These are phyloP conservation scores for Tortricodes alternella DNA, from an alignment of 2,888 invertebrate genomes.

Conservation along the genomic window DNA sequence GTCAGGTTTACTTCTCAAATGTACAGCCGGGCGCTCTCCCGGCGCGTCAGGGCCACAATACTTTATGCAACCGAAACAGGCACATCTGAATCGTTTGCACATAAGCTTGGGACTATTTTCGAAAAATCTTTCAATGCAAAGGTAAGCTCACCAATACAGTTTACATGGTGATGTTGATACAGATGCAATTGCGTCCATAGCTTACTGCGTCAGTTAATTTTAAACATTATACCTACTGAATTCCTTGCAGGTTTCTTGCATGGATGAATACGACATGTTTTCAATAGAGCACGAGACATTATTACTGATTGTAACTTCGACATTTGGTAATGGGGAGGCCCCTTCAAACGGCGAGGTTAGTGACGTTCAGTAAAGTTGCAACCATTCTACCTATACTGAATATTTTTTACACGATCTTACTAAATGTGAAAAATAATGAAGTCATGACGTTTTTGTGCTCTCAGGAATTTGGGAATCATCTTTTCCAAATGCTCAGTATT, in stretches of 20 bases:
- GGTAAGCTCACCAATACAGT: constrained; percentile 68
- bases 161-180: not conserved
- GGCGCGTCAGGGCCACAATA: constrained; percentile 96
- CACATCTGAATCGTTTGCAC: constrained; percentile 96
- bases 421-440: not conserved
- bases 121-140: constrained; percentile 97
- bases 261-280: constrained; percentile 96
- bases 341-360: constrained; percentile 97
- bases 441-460: not conserved
- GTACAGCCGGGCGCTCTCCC: constrained; percentile 95
- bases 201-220: not conserved
- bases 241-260: constrained; percentile 89
- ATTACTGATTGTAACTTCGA: constrained; percentile 95
- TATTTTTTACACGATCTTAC: not conserved
- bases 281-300: constrained; percentile 97
- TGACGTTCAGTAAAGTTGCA: constrained; percentile 31
- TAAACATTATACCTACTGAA: not conserved
- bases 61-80: constrained; percentile 98
- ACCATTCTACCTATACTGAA: not conserved
- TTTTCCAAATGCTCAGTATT: constrained; percentile 64
- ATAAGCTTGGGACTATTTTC: constrained; percentile 93
- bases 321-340: constrained; percentile 98
- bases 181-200: not conserved
- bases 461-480: constrained; percentile 69
- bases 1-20: constrained; percentile 98